Conservation (phyloP, 1,140 invertebrate species). For the Tetragonula clypearis region DNA sequence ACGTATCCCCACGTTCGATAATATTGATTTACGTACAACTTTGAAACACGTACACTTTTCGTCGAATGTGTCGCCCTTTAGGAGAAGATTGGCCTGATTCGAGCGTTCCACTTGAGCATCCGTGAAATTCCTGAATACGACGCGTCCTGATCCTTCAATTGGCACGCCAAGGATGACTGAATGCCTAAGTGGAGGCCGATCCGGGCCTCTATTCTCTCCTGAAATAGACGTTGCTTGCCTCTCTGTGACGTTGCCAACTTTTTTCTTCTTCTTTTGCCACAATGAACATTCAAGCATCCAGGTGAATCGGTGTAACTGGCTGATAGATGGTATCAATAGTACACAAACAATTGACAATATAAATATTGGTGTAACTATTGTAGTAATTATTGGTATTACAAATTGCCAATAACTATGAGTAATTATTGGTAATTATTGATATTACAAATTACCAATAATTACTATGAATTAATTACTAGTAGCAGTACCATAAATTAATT, state of each 20-base stretch:
- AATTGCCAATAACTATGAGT: no score
- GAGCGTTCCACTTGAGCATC: slow-evolving; percentile 25
- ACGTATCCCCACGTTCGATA: background rate
- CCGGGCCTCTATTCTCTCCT: background rate
- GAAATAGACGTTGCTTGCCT: background rate
- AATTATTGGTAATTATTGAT: no score
- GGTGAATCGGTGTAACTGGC: background rate
- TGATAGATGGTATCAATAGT: background rate
- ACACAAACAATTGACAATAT: no score
- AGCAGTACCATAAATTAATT: no score
- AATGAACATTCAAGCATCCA: background rate
- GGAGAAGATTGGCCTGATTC: slow-evolving; percentile 46
- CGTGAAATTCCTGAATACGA: slow-evolving; percentile 27
- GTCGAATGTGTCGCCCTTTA: background rate
- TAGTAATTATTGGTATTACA: no score
- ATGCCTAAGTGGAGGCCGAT: slow-evolving; percentile 9
- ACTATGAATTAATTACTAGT: no score
- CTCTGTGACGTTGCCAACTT: background rate
- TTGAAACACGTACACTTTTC: background rate
- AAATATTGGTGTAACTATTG: no score
- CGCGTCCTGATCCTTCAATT: slow-evolving; percentile 29
- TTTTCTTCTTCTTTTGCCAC: background rate
- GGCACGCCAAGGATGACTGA: background rate
- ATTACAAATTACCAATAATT: no score
- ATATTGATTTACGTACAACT: slow-evolving; percentile 25